Conservation (phyloP, 2,797 vertebrate species). For the Pseudocheirus occidentalis region DNA sequence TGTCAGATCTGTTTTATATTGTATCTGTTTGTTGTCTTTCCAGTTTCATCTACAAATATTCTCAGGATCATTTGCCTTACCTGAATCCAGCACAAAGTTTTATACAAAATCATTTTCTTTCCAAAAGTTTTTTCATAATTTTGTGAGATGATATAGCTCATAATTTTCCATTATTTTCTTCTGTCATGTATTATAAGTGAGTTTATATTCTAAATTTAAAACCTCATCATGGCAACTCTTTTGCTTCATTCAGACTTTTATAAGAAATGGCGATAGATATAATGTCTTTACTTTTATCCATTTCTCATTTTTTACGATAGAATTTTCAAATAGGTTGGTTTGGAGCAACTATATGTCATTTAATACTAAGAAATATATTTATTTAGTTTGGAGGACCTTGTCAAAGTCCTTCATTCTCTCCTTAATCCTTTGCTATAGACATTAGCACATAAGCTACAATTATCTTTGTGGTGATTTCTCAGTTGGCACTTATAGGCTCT, state of each 20-base stretch:
- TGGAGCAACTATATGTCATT: background rate
- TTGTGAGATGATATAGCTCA: background rate
- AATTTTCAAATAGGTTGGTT: background rate
- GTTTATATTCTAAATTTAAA: too few relatives aligned
- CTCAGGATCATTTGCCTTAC: background rate
- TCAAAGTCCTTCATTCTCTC: background rate
- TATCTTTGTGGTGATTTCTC: background rate
- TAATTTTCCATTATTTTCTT: background rate
- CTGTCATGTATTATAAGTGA: background rate
- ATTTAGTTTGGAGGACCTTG: background rate
- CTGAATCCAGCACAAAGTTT: background rate
- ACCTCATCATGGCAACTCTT: background rate
- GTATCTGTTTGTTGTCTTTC: background rate
- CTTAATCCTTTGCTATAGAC: background rate
- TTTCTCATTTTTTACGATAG: background rate
- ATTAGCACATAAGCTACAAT: background rate
- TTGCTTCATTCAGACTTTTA: background rate
- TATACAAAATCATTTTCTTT: background rate
- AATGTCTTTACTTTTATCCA: background rate
- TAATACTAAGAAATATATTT: background rate
- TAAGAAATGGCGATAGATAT: background rate
- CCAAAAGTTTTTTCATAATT: background rate
- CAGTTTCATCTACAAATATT: background rate
- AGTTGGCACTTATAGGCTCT: background rate
- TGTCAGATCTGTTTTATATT: background rate